Evolutionary conservation across 2,797 vertebrate genomes (phyloP).

Genomic region (Pangasius macronema): DNA sequence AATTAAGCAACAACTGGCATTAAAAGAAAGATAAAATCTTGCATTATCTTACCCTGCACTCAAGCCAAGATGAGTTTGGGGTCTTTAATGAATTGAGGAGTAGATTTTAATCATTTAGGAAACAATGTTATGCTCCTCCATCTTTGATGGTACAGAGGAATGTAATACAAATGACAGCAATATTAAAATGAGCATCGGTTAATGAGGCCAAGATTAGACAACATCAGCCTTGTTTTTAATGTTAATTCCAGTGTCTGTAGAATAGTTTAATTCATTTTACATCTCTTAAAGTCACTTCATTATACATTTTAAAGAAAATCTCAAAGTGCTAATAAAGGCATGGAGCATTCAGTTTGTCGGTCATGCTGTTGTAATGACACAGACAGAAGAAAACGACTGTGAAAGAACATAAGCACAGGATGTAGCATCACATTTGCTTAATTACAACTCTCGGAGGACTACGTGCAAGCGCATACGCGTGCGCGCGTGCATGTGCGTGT

Average conservation of each 20-base stretch:
- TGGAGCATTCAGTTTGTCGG: not conserved
- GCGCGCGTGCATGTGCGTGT: not conserved
- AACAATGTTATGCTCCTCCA: not conserved
- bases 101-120: not conserved
- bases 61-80: not conserved
- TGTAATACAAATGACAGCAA: constrained; percentile 51
- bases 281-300: constrained; percentile 15
- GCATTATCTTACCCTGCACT: not conserved
- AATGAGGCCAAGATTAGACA: constrained; percentile 65
- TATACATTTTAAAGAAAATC: too few species aligned
- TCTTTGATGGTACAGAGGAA: not conserved
- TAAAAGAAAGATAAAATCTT: not conserved
- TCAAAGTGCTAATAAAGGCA: too few species aligned
- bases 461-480: not conserved
- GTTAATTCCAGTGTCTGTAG: constrained; percentile 61
- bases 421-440: constrained; percentile 36
- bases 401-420: constrained; percentile 23
- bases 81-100: not conserved
- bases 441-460: constrained; percentile 41
- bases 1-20: not conserved
- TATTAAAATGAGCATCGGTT: constrained; percentile 55
- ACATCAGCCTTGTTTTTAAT: constrained; percentile 62
- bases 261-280: constrained; percentile 44
- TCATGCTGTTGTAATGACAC: not conserved
- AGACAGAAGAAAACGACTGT: not conserved